Evolutionary conservation across 2,113 vertebrate species (phyloP).

Genomic region (Peucedramus taeniatus): DNA sequence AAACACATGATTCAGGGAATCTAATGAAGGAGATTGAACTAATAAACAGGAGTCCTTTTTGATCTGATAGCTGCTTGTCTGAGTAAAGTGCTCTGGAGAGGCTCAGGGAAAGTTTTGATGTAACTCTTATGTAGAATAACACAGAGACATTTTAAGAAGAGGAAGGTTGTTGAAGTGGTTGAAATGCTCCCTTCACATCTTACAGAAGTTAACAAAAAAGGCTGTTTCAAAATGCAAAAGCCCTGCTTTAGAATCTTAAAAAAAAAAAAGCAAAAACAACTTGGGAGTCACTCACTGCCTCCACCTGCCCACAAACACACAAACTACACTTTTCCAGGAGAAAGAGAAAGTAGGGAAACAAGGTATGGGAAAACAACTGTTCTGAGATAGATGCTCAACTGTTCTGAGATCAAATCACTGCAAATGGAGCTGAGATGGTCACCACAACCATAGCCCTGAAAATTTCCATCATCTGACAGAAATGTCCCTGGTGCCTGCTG

Average conservation of each 20-base stretch:
- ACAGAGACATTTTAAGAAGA: background rate
- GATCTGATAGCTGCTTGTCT: constrained; percentile 55
- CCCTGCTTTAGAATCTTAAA: background rate
- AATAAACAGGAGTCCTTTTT: constrained; percentile 61
- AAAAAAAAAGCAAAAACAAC: background rate
- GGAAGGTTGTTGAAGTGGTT: background rate
- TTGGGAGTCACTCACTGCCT: background rate
- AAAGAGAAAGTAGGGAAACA: background rate
- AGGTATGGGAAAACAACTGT: background rate
- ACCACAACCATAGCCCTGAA: background rate
- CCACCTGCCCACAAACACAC: background rate
- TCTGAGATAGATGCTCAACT: background rate
- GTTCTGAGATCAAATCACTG: background rate
- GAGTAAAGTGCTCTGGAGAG: constrained; percentile 22
- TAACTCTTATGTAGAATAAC: background rate
- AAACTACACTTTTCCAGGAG: background rate
- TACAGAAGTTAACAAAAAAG: background rate
- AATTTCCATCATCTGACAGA: background rate
- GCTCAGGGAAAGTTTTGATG: constrained; percentile 24
- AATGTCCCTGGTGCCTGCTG: background rate
- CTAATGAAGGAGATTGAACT: constrained; percentile 71
- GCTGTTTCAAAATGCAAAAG: background rate
- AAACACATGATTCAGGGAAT: constrained; percentile 58
- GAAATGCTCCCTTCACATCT: background rate
- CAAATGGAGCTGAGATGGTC: background rate